Conservation (phyloP, 2,888 invertebrate genomes). For the Eucera pruinosa region DNA sequence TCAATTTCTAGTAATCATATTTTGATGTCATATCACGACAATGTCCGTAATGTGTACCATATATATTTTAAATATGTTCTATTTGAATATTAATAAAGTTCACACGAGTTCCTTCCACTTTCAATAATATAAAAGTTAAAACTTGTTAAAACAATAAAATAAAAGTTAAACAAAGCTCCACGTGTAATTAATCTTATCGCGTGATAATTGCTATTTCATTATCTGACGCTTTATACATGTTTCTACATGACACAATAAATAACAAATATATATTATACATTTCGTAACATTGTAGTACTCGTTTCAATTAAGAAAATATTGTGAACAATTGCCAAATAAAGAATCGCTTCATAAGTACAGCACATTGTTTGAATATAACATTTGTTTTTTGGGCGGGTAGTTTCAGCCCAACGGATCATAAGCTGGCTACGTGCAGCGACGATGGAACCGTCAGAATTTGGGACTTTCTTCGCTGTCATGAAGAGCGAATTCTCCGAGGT, state of each 20-base stretch:
- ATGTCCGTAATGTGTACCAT: constrained; percentile 63
- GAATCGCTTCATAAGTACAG: constrained; percentile 69
- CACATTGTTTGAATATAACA: constrained; percentile 73
- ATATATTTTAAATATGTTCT: constrained; percentile 18
- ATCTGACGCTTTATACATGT: constrained; percentile 14
- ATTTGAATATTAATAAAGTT: constrained; percentile 22
- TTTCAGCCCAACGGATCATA: constrained; percentile 99
- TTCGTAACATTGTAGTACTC: constrained; percentile 4
- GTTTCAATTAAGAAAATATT: constrained; percentile 34
- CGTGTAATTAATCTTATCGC: constrained; percentile 35
- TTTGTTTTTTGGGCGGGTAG: constrained; percentile 86
- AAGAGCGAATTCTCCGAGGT: constrained; percentile 96
- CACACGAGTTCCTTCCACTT: constrained; percentile 11
- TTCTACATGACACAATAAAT: constrained; percentile 20
- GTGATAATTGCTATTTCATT: background rate
- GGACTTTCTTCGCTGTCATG: constrained; percentile 98
- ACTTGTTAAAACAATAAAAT: constrained; percentile 37
- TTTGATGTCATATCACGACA: constrained; percentile 37
- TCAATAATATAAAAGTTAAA: constrained; percentile 42
- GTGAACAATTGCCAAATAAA: constrained; percentile 55
- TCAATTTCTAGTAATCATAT: constrained; percentile 32
- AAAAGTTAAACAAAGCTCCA: constrained; percentile 46
- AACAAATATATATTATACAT: constrained; percentile 10
- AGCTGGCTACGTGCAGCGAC: constrained; percentile 99
- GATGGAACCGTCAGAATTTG: constrained; percentile 99